These are phyloP conservation scores for Electrona antarctica DNA, from an alignment of 2,113 vertebrate genomes.

Conservation along the genomic window DNA sequence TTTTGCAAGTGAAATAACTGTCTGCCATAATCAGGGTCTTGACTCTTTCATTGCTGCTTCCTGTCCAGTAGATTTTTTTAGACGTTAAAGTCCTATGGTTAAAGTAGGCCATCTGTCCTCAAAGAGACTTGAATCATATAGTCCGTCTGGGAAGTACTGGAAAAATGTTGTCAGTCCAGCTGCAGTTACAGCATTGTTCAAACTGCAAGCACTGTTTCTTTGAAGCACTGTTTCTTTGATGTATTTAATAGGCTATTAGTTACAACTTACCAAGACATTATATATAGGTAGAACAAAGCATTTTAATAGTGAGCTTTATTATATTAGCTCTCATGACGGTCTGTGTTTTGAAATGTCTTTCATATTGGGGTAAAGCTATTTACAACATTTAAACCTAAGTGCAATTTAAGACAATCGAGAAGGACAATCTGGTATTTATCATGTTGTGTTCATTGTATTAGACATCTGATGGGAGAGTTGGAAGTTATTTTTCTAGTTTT, in stretches of 20 bases:
- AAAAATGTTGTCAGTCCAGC: conserved; percentile 5
- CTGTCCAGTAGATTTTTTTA: too few species aligned
- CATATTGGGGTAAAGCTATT: conserved; percentile 11
- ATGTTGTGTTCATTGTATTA: conserved; percentile 15
- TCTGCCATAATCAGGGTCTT: too few species aligned
- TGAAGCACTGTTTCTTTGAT: too few species aligned
- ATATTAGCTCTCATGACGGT: not conserved
- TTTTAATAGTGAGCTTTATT: not conserved
- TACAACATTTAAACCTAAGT: conserved; percentile 57
- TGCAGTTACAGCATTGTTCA: conserved; percentile 1
- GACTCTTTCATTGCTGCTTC: too few species aligned
- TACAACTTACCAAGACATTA: not conserved
- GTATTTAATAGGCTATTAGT: not conserved
- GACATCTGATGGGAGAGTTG: not conserved
- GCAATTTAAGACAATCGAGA: conserved; percentile 53
- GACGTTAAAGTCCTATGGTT: too few species aligned
- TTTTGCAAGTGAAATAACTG: not conserved
- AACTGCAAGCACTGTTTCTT: not conserved
- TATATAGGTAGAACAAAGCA: not conserved
- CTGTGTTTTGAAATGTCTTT: conserved; percentile 3
- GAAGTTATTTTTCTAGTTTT: conserved; percentile 21
- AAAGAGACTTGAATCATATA: conserved; percentile 35
- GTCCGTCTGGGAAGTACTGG: conserved; percentile 25
- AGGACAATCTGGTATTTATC: conserved; percentile 26
- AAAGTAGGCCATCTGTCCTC: not conserved